Conservation (phyloP, 92 coral and sea anemone genomes). For the Siderastrea radians region DNA sequence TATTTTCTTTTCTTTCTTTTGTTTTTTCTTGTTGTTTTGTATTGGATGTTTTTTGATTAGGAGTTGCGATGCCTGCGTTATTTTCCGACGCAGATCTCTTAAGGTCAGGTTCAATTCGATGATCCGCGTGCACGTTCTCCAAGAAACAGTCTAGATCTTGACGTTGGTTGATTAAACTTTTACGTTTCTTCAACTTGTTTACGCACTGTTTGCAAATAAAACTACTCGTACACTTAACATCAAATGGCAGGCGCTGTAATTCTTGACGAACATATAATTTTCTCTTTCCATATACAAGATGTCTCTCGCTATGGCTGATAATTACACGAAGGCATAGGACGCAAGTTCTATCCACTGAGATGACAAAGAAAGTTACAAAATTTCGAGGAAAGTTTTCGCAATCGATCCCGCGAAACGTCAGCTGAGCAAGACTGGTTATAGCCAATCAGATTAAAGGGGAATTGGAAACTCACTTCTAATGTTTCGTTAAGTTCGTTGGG, state of each 20-base stretch:
- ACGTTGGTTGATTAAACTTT: constrained; percentile 16
- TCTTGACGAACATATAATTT: constrained; percentile 12
- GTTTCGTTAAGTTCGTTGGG: constrained; percentile 5
- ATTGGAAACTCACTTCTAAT: constrained; percentile 6
- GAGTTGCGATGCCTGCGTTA: constrained; percentile 3
- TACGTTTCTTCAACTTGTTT: constrained; percentile 16
- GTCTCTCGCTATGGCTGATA: constrained; percentile 18
- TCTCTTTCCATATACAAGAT: constrained; percentile 19
- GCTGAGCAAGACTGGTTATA: constrained; percentile 11
- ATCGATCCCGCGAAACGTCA: constrained; percentile 6
- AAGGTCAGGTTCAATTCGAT: constrained; percentile 10
- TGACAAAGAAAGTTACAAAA: neutral
- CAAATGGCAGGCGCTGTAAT: neutral
- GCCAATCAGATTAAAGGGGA: neutral
- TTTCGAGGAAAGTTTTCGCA: constrained; percentile 3
- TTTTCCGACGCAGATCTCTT: constrained; percentile 15
- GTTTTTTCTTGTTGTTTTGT: too few relatives aligned
- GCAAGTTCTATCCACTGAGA: constrained; percentile 5
- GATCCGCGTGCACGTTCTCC: neutral
- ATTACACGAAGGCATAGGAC: constrained; percentile 18
- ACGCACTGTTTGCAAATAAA: constrained; percentile 4
- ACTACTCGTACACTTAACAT: neutral
- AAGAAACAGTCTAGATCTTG: constrained; percentile 8
- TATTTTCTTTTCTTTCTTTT: too few relatives aligned
- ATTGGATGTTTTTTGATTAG: too few relatives aligned